These are phyloP conservation scores for Archegozetes longisetosus DNA, from an alignment of 1,140 invertebrate species.

Conservation along the genomic window DNA sequence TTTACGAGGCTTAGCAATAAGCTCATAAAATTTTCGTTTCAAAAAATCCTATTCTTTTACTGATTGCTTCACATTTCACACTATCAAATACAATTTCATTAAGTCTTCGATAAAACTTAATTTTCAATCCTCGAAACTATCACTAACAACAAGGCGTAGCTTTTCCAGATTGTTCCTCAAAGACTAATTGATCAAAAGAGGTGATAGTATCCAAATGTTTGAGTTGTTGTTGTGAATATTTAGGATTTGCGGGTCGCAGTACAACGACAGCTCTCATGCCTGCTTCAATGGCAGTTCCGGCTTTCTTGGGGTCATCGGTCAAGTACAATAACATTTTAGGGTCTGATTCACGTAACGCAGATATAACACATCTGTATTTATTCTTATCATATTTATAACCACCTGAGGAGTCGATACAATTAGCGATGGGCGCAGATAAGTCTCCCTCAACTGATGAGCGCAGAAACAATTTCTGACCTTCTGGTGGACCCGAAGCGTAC, in stretches of 20 bases:
- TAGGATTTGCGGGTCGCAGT: not conserved
- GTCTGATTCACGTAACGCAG: conserved; percentile 6
- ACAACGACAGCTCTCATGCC: conserved; percentile 1
- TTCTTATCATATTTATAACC: conserved; percentile 2
- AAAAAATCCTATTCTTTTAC: too few relatives aligned
- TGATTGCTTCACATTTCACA: too few relatives aligned
- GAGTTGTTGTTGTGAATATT: not conserved
- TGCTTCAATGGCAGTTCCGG: not conserved
- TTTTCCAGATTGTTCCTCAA: not conserved
- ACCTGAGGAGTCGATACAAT: conserved; percentile 6
- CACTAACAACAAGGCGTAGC: not conserved
- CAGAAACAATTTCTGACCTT: conserved; percentile 10
- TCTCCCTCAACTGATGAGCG: not conserved
- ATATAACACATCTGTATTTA: not conserved
- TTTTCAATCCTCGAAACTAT: too few relatives aligned
- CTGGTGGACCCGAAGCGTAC: not conserved
- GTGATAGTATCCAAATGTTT: not conserved
- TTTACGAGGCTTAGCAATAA: too few relatives aligned
- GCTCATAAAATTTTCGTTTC: too few relatives aligned
- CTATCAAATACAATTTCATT: too few relatives aligned
- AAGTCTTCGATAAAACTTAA: too few relatives aligned
- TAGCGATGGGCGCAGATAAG: conserved; percentile 5
- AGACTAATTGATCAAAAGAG: not conserved
- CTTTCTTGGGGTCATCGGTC: conserved; percentile 5
- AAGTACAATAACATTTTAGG: conserved; percentile 3